Percentiles rank a stretch among this genome's conserved stretches.
phyloP scores from a whole-genome alignment of 2,888 invertebrate genomes.

The Caenorhabditis sinica region DNA sequence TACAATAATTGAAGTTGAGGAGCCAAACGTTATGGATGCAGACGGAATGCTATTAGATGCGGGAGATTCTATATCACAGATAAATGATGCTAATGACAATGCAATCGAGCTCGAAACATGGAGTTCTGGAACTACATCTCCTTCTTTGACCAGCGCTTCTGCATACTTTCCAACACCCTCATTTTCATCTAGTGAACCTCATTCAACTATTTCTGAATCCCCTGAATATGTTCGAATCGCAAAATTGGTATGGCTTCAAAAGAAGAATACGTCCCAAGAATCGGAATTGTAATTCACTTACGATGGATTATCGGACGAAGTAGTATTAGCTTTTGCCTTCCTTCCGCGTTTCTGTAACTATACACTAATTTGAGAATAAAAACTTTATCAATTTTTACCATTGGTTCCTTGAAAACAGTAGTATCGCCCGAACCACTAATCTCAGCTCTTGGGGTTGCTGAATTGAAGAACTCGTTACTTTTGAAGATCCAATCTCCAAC shows the following conservation, averaged over 20 bases:
- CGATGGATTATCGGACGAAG: not conserved
- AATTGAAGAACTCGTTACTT: not conserved
- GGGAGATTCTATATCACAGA: slow-evolving; percentile 24
- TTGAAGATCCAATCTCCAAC: slow-evolving; percentile 54
- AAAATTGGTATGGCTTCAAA: slow-evolving; percentile 48
- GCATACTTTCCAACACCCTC: slow-evolving; percentile 35
- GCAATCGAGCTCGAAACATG: slow-evolving; percentile 34
- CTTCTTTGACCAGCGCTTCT: slow-evolving; percentile 13
- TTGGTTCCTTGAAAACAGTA: slow-evolving; percentile 37
- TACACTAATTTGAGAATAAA: not conserved
- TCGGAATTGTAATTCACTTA: slow-evolving; percentile 6
- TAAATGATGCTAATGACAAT: too few species aligned
- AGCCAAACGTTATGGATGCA: slow-evolving; percentile 36
- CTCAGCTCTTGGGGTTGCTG: not conserved
- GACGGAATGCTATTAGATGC: slow-evolving; percentile 44
- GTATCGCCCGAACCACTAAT: not conserved
- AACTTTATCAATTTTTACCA: slow-evolving; percentile 14
- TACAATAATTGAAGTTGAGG: slow-evolving; percentile 46
- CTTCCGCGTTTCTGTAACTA: slow-evolving; percentile 25
- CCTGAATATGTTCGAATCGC: slow-evolving; percentile 43
- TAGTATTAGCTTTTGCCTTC: not conserved
- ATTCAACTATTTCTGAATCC: slow-evolving; percentile 39
- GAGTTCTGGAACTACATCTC: slow-evolving; percentile 17
- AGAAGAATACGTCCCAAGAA: not conserved
- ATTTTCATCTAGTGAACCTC: slow-evolving; percentile 41